Evolutionary conservation across 2,888 invertebrate species (phyloP), one percentile per base, ranked within the genome.

Genomic region (Drosophila nigritarsus): DNA sequence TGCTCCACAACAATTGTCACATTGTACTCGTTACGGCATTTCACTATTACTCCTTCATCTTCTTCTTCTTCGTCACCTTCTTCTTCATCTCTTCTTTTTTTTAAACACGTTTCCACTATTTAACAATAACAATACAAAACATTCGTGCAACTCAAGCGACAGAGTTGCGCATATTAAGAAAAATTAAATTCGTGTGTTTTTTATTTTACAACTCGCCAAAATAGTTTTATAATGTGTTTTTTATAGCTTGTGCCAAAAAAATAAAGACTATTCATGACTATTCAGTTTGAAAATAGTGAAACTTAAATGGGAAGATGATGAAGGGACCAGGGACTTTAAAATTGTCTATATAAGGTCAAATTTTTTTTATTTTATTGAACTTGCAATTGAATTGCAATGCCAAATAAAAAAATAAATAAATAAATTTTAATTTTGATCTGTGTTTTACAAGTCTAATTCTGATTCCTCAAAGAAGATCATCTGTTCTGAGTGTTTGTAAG

Each of bases 1-100:
- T 62, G 65, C 68, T 63, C 45, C 42, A 83, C 82, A 78, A 75
- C 82, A 89, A 84, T 89, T 84, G 84, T 84, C 84, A 61, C 87
- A 84, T 89, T 89, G 76, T 83, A 70, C 51, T 40, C 65, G 79
- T 79, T 79, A 79, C 78, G 73, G 64, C 84, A 84, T 87, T 75
- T 75, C 87, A 64, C 84, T 62, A 60, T 73, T 75, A 50, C 65
- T 62, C 24, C 50, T 62, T 30, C 51, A 36, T 20, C 38, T 29
- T 30, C 45, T 36, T 13, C 40, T 34, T 34, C 51, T 50, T 18
- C 45, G 42, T n/a, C 68, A n/a, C 20, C 60, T 58, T 65, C 32
- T 15, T 18, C 36, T 59, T 40, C n/a, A 27, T 18, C 53, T 63
- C 51, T 32, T 56, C 32, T 30, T 36, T 20, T 60, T 40, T 72